These are phyloP conservation scores for Zaprionus gabonicus DNA, from an alignment of 1,140 invertebrate genomes.

Conservation along the genomic window DNA sequence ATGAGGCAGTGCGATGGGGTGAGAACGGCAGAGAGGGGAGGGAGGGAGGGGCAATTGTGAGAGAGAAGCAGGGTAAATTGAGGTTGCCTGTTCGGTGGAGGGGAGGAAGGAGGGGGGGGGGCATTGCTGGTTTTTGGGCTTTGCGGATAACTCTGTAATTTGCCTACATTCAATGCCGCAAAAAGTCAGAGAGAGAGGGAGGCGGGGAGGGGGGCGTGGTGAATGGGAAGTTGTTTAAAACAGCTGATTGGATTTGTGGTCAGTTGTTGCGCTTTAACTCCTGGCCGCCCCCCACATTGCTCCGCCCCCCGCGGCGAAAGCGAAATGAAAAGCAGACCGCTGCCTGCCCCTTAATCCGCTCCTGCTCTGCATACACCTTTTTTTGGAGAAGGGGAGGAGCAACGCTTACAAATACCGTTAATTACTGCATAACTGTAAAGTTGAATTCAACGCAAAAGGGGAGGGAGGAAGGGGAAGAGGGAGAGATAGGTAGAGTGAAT, in stretches of 20 bases:
- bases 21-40: no score
- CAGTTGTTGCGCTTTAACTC: conserved; percentile 22
- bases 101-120: background rate
- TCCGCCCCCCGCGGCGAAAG: background rate
- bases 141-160: conserved; percentile 31
- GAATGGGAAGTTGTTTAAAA: background rate
- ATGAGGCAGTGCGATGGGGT: background rate
- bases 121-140: background rate
- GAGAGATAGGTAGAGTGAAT: background rate
- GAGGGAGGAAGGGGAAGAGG: background rate
- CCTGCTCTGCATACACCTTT: background rate
- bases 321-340: background rate
- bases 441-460: background rate
- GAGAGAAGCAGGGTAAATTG: background rate
- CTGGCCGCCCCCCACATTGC: background rate
- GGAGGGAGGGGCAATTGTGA: no score
- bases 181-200: background rate
- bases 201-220: no score
- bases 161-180: conserved; percentile 14
- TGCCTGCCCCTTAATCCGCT: background rate
- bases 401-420: conserved; percentile 22
- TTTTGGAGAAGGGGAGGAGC: background rate
- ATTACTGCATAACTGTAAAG: conserved; percentile 19
- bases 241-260: conserved; percentile 33
- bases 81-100: background rate